phyloP scores from a whole-genome alignment of 2,113 vertebrate genomes.

The Heterotis niloticus region DNA sequence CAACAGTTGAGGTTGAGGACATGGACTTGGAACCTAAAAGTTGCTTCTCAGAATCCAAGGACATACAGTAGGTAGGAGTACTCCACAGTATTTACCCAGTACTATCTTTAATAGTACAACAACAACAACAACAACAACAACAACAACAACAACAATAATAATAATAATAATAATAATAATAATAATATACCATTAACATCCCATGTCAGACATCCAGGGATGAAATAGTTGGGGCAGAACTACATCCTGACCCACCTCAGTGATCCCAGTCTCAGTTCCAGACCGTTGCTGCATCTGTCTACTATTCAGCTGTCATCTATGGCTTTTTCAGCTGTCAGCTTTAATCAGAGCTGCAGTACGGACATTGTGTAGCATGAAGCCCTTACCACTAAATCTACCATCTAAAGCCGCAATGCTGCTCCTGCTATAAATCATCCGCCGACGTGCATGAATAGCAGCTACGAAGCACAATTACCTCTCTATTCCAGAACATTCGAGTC shows the following conservation, averaged over 20 bases:
- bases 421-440: background rate
- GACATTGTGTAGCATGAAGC: background rate
- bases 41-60: background rate
- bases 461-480: constrained; percentile 17
- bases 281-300: background rate
- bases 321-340: background rate
- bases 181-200: background rate
- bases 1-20: background rate
- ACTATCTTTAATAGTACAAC: background rate
- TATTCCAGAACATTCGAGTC: constrained; percentile 4
- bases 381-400: background rate
- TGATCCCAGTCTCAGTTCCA: background rate
- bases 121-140: background rate
- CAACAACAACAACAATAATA: background rate
- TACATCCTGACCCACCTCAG: background rate
- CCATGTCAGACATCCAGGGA: background rate
- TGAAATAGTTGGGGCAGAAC: background rate
- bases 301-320: constrained; percentile 9
- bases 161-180: background rate
- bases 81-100: no score
- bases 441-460: background rate
- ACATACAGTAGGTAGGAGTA: background rate
- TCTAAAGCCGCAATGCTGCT: background rate
- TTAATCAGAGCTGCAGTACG: background rate
- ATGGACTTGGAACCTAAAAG: background rate